Evolutionary conservation across 2,888 invertebrate genomes (phyloP), one percentile per base, ranked within the genome.

Genomic region (Agrotis exclamationis): DNA sequence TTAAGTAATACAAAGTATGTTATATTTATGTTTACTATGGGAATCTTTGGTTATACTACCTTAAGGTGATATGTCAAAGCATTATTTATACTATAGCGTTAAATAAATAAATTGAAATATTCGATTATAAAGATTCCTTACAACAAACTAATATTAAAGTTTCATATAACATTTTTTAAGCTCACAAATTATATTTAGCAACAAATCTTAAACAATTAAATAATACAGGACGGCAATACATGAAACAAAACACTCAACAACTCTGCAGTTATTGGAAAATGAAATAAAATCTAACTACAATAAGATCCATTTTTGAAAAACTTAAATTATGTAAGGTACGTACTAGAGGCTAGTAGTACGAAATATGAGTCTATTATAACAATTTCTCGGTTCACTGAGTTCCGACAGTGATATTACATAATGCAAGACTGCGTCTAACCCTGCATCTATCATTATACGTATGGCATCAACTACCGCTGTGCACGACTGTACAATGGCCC

Each of bases 191-290:
- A 7, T 80, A 28, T 39, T 28, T 50, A 13, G 16, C 16, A 54
- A 28, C 56, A 33, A 0, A 33, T 2, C 45, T 59, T 59, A 66
- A 3, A 24, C 18, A 58, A 28, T 11, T 63, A 68, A 60, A 63
- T 82, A 79, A 79, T 79, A 79, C 79, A 66, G 68, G 74, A 82
- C 79, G 79, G 82, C 57, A 82, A 68, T 51, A 56, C 22, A 76
- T 7, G 57, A 39, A n/a, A n/a, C n/a, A n/a, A 33, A 56, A 4
- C 20, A 51, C 14, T 50, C 0, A 67, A 24, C 60, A 70, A 71
- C 60, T 71, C 60, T 47, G 56, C 65, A 63, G 50, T 39, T 39
- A 56, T 54, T 9, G 16, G 14, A 56, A 44, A 65, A 47, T 2
- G 1, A 59, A 28, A 22, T 18, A 44, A 53, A 63, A 50, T 39